Evolutionary conservation across 2,797 vertebrate genomes (phyloP), one percentile per base, ranked within the genome.

Genomic region (Oophaga sylvatica): DNA sequence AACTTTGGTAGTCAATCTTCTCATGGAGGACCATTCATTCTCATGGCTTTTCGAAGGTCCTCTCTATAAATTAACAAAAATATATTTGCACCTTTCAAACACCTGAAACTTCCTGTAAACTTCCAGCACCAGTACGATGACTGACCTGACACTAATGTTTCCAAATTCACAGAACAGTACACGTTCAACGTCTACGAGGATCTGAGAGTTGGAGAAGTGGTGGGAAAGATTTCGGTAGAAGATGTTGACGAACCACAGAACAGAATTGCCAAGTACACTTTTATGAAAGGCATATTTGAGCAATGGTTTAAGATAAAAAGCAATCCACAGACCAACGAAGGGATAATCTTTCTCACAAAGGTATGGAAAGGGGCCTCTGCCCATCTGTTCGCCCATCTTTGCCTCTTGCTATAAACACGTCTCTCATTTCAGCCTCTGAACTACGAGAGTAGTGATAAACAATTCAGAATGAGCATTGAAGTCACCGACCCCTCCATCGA

Each of bases 191-290:
- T 97, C 60, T 93, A 91, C 5, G 98, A 99, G 92, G 92, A 98
- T 84, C 90, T 93, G 87, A 95, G 93, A 22, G 81, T 96, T 26
- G 93, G 94, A 41, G 94, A 93, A 86, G 91, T 93, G 86, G 92
- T 99, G 6, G 96, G 95, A 26, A 94, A 85, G n/a, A 90, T 99
- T 91, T 88, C 92, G 88, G 88, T 98, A 68, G 92, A 94, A 87
- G 98, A 99, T 90, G 85, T 92, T 45, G 98, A 99, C 9, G 93
- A 97, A 91, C 92, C 94, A n/a, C 94, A 97, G 89, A 97, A 99
- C 88, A 96, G 98, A 92, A 92, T 95, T 26, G 98, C 98, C 3
- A 93, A 91, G 48, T 97, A 98, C 89, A 94, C 60, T 73, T 93
- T 98, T 80, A 87, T 90, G 76, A 91, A 91, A 89, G 93, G 94